Conservation (phyloP, 2,888 invertebrate genomes). For the Polydrusus tereticollis region DNA sequence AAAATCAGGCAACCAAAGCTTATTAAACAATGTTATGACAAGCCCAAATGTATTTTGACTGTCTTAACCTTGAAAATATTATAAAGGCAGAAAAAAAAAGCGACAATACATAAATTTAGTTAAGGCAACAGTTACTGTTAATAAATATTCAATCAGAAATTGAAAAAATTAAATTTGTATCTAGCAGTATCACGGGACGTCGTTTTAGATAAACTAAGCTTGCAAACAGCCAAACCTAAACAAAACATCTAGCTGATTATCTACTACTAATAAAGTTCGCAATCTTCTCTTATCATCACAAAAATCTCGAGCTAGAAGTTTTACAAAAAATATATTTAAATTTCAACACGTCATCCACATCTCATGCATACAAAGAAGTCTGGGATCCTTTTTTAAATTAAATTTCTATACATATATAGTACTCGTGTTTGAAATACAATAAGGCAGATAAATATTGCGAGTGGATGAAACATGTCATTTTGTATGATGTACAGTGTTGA, state of each 20-base stretch:
- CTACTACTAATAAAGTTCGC: background rate
- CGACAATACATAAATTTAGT: too few species aligned
- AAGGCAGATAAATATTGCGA: background rate
- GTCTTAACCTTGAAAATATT: background rate
- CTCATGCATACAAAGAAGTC: slow-evolving; percentile 7
- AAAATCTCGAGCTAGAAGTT: background rate
- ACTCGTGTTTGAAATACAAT: background rate
- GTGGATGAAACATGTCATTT: background rate
- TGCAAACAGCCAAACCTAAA: too few species aligned
- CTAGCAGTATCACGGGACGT: too few species aligned
- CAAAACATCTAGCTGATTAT: too few species aligned
- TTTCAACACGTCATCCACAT: slow-evolving; percentile 10
- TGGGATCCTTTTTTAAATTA: background rate
- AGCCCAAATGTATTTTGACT: background rate
- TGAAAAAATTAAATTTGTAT: too few species aligned
- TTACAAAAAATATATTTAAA: slow-evolving; percentile 2
- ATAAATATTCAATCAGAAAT: too few species aligned
- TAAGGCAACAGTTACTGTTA: too few species aligned
- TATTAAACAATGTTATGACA: background rate
- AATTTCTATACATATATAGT: background rate
- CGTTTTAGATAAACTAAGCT: too few species aligned
- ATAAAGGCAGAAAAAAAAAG: background rate
- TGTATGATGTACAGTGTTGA: background rate
- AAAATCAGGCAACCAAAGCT: background rate
- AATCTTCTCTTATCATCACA: background rate